phyloP scores from a whole-genome alignment of 2,888 invertebrate species.

The Spatulosminthurus flaviceps region DNA sequence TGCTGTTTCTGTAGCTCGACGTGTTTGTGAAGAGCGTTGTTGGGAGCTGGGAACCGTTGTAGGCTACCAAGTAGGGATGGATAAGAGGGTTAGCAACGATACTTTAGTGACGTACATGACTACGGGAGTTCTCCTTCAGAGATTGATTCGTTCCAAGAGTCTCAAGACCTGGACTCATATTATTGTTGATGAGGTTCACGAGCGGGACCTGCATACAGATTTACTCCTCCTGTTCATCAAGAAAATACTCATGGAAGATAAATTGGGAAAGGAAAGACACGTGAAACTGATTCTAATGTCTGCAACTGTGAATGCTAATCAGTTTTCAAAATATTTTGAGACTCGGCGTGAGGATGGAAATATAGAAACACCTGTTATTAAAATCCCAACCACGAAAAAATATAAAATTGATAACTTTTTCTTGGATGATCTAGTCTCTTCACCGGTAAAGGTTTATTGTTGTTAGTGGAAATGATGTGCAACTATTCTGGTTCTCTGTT shows the following conservation, averaged over 20 bases:
- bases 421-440: not conserved
- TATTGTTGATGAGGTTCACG: slow-evolving; percentile 93
- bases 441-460: slow-evolving; percentile 9
- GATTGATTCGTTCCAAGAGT: slow-evolving; percentile 75
- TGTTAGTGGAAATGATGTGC: slow-evolving; percentile 52
- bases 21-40: slow-evolving; percentile 83
- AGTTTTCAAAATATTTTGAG: slow-evolving; percentile 76
- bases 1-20: slow-evolving; percentile 85
- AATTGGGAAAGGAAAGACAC: slow-evolving; percentile 72
- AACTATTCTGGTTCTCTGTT: no score
- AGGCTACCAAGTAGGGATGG: slow-evolving; percentile 88
- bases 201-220: slow-evolving; percentile 91
- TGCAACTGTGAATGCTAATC: slow-evolving; percentile 83
- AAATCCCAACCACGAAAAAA: slow-evolving; percentile 51
- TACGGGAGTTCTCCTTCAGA: slow-evolving; percentile 88
- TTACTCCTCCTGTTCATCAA: slow-evolving; percentile 85
- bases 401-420: slow-evolving; percentile 52
- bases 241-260: slow-evolving; percentile 69
- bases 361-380: slow-evolving; percentile 55
- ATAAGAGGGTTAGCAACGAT: slow-evolving; percentile 72
- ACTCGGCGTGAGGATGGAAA: slow-evolving; percentile 38
- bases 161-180: slow-evolving; percentile 86
- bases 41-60: slow-evolving; percentile 85
- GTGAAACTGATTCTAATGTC: slow-evolving; percentile 90
- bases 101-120: slow-evolving; percentile 87